Evolutionary conservation across 2,113 vertebrate species (phyloP).

Genomic region (Chroicocephalus ridibundus): DNA sequence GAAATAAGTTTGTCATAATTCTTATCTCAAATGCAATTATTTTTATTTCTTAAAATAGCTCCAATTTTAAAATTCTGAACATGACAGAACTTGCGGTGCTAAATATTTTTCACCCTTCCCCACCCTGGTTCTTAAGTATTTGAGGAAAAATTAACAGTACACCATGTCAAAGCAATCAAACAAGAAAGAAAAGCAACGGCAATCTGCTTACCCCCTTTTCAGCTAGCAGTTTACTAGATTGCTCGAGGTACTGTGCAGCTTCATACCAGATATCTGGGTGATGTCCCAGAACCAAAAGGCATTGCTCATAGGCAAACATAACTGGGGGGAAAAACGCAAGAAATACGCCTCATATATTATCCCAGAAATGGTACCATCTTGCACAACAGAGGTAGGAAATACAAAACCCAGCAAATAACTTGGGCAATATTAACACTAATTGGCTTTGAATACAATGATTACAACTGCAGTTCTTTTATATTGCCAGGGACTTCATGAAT

Average conservation of each 20-base stretch:
- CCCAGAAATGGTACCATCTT: not conserved
- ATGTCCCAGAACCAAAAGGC: slow-evolving; percentile 95
- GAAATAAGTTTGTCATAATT: not conserved
- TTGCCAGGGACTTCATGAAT: not conserved
- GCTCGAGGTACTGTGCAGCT: slow-evolving; percentile 96
- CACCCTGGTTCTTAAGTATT: not conserved
- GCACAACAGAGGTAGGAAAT: not conserved
- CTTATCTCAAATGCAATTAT: not conserved
- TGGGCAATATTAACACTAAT: not conserved
- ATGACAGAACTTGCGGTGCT: not conserved
- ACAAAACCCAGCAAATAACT: not conserved
- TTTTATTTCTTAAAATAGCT: not conserved
- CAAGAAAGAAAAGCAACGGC: not conserved
- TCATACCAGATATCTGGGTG: slow-evolving; percentile 99
- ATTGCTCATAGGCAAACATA: slow-evolving; percentile 99
- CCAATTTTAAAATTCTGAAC: not conserved
- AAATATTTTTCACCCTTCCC: not conserved
- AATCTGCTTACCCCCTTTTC: slow-evolving; percentile 91
- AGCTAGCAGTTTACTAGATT: slow-evolving; percentile 96
- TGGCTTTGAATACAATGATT: not conserved
- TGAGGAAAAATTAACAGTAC: not conserved
- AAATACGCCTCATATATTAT: not conserved
- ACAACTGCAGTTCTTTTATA: not conserved
- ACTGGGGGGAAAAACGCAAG: slow-evolving; percentile 71
- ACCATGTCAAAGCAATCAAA: not conserved